These are phyloP conservation scores for Tiliacea citrago DNA, from an alignment of 2,888 invertebrate genomes.

Conservation along the genomic window DNA sequence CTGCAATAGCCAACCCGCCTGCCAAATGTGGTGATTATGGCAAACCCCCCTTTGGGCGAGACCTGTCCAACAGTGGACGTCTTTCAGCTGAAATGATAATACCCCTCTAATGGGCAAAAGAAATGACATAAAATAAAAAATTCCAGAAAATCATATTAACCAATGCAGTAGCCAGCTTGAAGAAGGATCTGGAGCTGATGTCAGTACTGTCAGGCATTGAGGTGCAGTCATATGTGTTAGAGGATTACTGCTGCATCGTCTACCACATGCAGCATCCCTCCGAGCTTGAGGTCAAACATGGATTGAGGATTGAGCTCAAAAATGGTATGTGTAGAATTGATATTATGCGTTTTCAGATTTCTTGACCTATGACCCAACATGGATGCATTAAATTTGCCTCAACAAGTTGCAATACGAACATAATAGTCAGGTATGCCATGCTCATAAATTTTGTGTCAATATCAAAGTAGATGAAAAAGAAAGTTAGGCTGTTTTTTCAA, in stretches of 20 bases:
- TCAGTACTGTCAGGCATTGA: slow-evolving; percentile 82
- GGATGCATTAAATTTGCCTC: background rate
- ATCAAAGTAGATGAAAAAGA: background rate
- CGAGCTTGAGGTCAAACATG: slow-evolving; percentile 77
- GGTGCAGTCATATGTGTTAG: slow-evolving; percentile 79
- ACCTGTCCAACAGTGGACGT: no score
- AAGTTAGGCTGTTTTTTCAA: background rate
- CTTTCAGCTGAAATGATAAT: no score
- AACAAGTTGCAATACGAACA: background rate
- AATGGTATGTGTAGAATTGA: slow-evolving; percentile 70
- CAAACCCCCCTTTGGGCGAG: no score
- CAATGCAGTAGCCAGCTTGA: slow-evolving; percentile 75
- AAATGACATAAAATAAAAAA: background rate
- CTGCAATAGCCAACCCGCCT: no score
- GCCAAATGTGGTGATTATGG: no score
- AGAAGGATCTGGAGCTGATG: slow-evolving; percentile 76
- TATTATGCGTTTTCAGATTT: background rate
- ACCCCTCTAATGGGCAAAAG: background rate
- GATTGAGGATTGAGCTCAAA: slow-evolving; percentile 80
- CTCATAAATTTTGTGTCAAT: background rate
- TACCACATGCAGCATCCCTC: slow-evolving; percentile 83
- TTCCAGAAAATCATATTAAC: slow-evolving; percentile 79
- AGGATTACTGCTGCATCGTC: slow-evolving; percentile 81
- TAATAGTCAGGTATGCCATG: background rate
- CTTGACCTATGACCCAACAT: background rate